Conservation (phyloP, 92 coral and sea anemone species). For the Epizoanthus rinbou region DNA sequence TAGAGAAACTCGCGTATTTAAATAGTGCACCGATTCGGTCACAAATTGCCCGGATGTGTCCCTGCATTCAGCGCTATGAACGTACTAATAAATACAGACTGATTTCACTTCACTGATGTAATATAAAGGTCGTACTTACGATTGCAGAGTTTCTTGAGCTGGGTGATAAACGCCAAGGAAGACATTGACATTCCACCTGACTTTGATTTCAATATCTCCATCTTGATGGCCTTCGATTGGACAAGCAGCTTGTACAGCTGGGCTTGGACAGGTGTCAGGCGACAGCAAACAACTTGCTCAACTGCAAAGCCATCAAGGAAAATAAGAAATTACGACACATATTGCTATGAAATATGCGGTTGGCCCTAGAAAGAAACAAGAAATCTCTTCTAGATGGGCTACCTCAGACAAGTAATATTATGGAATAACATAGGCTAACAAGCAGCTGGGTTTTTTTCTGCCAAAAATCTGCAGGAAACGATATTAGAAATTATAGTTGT, state of each 20-base stretch:
- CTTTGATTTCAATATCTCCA: constrained; percentile 65
- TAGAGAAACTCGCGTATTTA: no score
- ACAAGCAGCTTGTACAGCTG: constrained; percentile 81
- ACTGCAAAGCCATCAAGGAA: constrained; percentile 54
- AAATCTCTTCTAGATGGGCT: no score
- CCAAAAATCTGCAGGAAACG: no score
- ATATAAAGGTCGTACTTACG: constrained; percentile 64
- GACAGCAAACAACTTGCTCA: constrained; percentile 95
- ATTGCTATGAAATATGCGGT: background rate
- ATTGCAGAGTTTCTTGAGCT: constrained; percentile 90
- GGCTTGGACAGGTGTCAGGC: constrained; percentile 78
- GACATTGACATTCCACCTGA: constrained; percentile 80
- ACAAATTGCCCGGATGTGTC: no score
- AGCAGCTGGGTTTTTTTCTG: no score
- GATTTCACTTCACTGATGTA: background rate
- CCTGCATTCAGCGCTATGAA: no score
- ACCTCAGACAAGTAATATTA: no score
- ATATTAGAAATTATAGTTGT: no score
- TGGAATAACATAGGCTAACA: no score
- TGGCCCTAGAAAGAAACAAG: no score
- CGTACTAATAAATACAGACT: no score
- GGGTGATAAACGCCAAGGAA: constrained; percentile 94
- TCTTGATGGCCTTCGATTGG: constrained; percentile 74
- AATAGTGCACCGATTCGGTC: no score
- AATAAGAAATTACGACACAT: constrained; percentile 16